phyloP scores from a whole-genome alignment of 2,888 invertebrate species.

The Meiosimyza decipiens region DNA sequence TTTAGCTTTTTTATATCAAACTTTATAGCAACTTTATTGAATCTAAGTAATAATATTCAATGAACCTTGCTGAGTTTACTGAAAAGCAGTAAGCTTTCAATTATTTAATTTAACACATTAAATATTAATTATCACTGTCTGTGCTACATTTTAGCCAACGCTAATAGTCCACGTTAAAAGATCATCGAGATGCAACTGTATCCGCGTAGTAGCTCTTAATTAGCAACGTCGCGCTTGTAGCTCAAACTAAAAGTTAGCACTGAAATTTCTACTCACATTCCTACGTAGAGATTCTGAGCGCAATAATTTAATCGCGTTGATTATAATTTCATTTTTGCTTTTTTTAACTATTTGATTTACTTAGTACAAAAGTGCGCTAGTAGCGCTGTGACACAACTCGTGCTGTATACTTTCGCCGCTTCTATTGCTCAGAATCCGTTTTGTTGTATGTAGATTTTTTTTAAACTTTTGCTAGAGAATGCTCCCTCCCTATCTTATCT shows the following conservation, averaged over 20 bases:
- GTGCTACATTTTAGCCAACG: neutral
- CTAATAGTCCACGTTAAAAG: neutral
- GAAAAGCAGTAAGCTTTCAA: neutral
- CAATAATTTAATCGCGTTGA: neutral
- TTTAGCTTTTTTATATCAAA: too few species aligned
- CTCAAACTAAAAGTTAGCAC: neutral
- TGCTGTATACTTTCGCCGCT: neutral
- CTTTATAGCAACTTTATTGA: neutral
- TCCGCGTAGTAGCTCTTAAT: neutral
- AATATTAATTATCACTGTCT: neutral
- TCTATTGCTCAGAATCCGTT: neutral
- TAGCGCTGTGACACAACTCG: neutral
- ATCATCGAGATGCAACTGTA: neutral
- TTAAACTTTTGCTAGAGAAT: neutral
- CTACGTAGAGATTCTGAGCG: neutral
- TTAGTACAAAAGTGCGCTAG: too few species aligned
- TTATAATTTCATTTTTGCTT: too few species aligned
- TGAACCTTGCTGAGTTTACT: too few species aligned
- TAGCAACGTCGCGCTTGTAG: neutral
- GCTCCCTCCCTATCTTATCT: constrained; percentile 26
- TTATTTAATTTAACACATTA: neutral
- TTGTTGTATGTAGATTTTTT: neutral
- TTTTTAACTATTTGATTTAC: too few species aligned
- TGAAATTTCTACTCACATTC: neutral
- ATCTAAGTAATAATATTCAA: neutral